Percentiles rank a stretch among this genome's conserved stretches.
Conservation (phyloP, 2,888 invertebrate genomes). For the Sclerodermus sp. region DNA sequence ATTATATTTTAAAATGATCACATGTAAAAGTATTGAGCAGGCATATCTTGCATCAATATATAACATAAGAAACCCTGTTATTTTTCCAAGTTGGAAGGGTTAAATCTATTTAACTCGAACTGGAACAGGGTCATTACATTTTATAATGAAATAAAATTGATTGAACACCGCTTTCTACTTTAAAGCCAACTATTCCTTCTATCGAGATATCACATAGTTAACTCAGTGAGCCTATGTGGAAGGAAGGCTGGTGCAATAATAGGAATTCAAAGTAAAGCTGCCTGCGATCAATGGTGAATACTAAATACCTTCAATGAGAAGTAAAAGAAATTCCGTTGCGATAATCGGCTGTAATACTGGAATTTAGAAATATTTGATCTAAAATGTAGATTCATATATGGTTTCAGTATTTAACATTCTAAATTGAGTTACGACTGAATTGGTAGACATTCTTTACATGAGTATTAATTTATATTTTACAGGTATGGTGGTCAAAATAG, state of each 20-base stretch:
- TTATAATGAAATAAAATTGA: background rate
- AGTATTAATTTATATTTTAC: conserved; percentile 26
- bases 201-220: conserved; percentile 1
- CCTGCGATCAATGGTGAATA: too few relatives aligned
- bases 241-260: conserved; percentile 26
- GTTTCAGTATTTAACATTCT: too few relatives aligned
- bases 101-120: conserved; percentile 54
- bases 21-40: conserved; percentile 25
- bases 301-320: too few relatives aligned
- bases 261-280: too few relatives aligned
- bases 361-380: too few relatives aligned
- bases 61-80: conserved; percentile 27
- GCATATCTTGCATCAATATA: background rate
- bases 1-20: conserved; percentile 31
- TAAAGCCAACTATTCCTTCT: background rate
- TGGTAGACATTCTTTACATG: conserved; percentile 28
- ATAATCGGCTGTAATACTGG: too few relatives aligned
- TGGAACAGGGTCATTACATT: conserved; percentile 38
- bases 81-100: conserved; percentile 48
- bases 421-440: conserved; percentile 9
- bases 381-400: too few relatives aligned
- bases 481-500: conserved; percentile 38
- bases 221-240: conserved; percentile 9
- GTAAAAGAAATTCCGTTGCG: too few relatives aligned
- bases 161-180: background rate